These are phyloP conservation scores for Petrocephalus zakoni DNA, from an alignment of 2,113 vertebrate genomes.

Conservation along the genomic window DNA sequence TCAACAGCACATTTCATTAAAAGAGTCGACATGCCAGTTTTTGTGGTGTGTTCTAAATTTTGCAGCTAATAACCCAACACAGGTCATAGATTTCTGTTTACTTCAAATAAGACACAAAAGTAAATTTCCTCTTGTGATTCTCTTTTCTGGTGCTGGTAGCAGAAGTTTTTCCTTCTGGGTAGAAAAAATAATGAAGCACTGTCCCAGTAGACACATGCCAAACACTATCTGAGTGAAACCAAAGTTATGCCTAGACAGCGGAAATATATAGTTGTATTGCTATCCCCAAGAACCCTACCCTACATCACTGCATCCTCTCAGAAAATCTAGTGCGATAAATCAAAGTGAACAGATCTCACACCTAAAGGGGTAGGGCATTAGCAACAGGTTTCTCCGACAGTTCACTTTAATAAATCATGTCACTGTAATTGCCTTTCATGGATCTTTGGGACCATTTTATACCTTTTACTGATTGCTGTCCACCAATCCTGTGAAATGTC, in stretches of 20 bases:
- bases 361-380: background rate
- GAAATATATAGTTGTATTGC: background rate
- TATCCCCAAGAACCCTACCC: background rate
- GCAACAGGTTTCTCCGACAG: background rate
- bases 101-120: background rate
- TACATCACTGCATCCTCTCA: background rate
- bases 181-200: background rate
- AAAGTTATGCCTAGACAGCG: background rate
- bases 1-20: background rate
- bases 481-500: constrained; percentile 11
- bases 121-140: background rate
- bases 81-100: background rate
- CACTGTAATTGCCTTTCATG: background rate
- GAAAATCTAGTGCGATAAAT: background rate
- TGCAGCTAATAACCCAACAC: background rate
- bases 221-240: background rate
- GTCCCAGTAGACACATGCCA: background rate
- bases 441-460: constrained; percentile 6
- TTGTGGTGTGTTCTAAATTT: background rate
- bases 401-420: constrained; percentile 4
- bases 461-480: constrained; percentile 1
- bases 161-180: background rate
- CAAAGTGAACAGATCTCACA: constrained; percentile 3
- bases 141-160: background rate
- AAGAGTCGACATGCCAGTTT: background rate